A percentile compares a stretch with the other conserved stretches of the same genome.
Conservation (phyloP, 2,888 invertebrate species). For the Galeopsomyia nigrocyanea region DNA sequence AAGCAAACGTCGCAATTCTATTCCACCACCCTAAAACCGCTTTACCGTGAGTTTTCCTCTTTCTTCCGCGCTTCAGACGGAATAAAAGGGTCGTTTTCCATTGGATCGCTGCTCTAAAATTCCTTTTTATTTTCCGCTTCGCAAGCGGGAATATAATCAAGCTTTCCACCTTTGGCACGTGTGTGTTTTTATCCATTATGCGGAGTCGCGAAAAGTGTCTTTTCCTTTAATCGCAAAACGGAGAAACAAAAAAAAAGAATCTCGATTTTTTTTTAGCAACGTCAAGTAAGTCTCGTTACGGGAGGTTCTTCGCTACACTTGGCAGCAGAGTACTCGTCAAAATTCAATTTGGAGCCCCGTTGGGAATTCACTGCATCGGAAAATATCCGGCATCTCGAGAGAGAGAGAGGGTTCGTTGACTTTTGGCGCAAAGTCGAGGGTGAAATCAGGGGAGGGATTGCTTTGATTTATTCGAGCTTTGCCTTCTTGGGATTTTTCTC, state of each 20-base stretch:
- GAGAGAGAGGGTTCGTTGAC: background rate
- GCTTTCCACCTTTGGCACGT: background rate
- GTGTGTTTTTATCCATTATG: background rate
- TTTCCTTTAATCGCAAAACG: too few relatives aligned
- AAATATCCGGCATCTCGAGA: conserved; percentile 17
- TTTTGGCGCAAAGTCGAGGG: background rate
- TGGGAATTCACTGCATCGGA: conserved; percentile 3
- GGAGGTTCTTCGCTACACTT: background rate
- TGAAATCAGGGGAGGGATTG: background rate
- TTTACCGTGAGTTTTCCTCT: conserved; percentile 2
- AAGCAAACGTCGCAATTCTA: conserved; percentile 7
- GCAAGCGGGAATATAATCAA: conserved; percentile 3
- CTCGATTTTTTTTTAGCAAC: background rate
- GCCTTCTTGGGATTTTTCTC: too few relatives aligned
- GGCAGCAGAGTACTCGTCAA: conserved; percentile 31
- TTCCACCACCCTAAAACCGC: background rate
- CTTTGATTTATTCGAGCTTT: conserved; percentile 1
- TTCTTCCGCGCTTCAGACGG: background rate
- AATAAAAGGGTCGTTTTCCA: conserved; percentile 23
- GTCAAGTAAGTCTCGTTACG: background rate
- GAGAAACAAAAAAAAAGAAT: background rate
- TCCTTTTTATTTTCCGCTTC: background rate
- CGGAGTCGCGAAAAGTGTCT: too few relatives aligned
- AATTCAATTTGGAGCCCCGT: conserved; percentile 37
- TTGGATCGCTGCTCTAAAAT: conserved; percentile 5